phyloP scores from a whole-genome alignment of 2,797 vertebrate genomes.

The Cryptoblepharus egeriae region DNA sequence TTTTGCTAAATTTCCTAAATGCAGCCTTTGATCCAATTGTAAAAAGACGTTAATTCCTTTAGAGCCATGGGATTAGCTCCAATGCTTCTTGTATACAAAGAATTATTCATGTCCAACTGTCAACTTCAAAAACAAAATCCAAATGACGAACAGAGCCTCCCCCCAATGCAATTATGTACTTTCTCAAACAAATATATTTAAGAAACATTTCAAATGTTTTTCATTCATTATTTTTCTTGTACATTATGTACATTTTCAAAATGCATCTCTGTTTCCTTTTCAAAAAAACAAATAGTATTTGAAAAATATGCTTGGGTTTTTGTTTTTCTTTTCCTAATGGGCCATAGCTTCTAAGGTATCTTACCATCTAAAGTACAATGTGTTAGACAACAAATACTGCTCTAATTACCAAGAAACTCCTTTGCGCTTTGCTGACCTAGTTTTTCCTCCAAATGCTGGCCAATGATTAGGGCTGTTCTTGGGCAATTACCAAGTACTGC shows the following conservation, averaged over 20 bases:
- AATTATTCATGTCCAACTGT: constrained; percentile 42
- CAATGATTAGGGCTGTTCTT: neutral
- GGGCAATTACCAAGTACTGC: neutral
- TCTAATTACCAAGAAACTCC: neutral
- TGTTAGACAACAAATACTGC: constrained; percentile 28
- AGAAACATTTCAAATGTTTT: constrained; percentile 15
- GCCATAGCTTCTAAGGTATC: constrained; percentile 36
- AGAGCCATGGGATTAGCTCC: constrained; percentile 49
- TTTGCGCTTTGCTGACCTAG: constrained; percentile 2
- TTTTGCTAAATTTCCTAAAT: constrained; percentile 51
- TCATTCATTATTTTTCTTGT: neutral
- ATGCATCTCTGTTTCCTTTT: constrained; percentile 6
- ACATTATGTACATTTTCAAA: constrained; percentile 13
- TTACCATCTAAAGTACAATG: constrained; percentile 30
- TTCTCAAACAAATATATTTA: constrained; percentile 33
- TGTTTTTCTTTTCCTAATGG: neutral
- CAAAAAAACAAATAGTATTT: constrained; percentile 21
- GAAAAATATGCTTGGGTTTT: neutral
- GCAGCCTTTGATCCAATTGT: constrained; percentile 43
- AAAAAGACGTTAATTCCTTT: constrained; percentile 46
- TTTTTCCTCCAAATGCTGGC: constrained; percentile 8
- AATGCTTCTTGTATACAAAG: constrained; percentile 41
- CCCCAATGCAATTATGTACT: constrained; percentile 19
- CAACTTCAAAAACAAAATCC: constrained; percentile 51
- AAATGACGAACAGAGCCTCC: constrained; percentile 9